Base-by-base conservation (phyloP, 2,113 vertebrate genomes). In the Acrocephalus kingi region DNA sequence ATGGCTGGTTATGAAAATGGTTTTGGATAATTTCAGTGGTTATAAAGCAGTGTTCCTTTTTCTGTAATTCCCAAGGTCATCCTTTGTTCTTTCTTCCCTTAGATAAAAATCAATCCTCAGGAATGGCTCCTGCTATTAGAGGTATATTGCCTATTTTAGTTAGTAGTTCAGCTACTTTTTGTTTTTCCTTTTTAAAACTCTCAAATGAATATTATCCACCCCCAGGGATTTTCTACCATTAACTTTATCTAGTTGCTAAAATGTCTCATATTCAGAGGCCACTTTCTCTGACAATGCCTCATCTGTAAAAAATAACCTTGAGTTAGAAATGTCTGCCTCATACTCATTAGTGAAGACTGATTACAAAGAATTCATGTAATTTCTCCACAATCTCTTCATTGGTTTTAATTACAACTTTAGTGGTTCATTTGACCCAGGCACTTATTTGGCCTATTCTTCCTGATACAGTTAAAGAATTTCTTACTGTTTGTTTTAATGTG, bases 221-320 rank as follows among this genome's bases (percentile, higher is more conserved):
- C 92, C 85, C 75, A 75, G 90, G 85, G 90, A 94, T 89, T 94
- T 97, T 94, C 73, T 92, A 89, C 88, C 61, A 94, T 95, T 96
- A 96, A 96, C 88, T 92, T 94, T 95, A 90, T 90, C 88, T 93
- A 46, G 92, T 89, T 87, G 46, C 73, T 92, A 62, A 82, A 95
- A 95, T 79, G 66, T 78, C 73, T 95, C 69, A 84, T 93, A 83
- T 92, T 93, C 90, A 90, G 90, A 90, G 90, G 80, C 93, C 56
- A 82, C 76, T 92, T 21, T 95, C 51, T 95, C 59, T 91, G 61
- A 96, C 88, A 90, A 84, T 81, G 64, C 61, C 25, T 92, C 88
- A 72, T 93, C 82, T 90, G 73, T 94, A 95, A 96, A 96, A 97
- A 93, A 95, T 96, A 94, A 95, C 76, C 88, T 96, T 93, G 93